Evolutionary conservation across 2,888 invertebrate genomes (phyloP).

Genomic region (Hydraecia micacea): DNA sequence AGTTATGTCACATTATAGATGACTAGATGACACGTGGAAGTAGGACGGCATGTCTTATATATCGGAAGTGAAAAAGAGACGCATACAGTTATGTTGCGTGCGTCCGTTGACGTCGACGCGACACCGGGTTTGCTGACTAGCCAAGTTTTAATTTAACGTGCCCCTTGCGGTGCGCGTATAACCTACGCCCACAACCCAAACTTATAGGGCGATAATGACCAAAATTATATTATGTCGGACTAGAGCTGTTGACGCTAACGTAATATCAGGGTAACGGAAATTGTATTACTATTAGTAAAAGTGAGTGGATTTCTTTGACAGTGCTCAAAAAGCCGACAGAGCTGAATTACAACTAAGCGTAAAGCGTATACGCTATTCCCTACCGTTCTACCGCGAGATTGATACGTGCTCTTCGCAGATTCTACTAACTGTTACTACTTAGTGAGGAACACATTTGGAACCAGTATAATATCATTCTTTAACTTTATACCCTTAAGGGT

Average conservation of each 20-base stretch:
- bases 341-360: neutral
- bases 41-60: neutral
- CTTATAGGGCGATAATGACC: neutral
- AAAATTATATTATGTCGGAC: neutral
- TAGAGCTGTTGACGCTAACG: slow-evolving; percentile 24
- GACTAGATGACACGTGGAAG: neutral
- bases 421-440: neutral
- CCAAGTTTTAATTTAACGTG: neutral
- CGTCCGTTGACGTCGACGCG: neutral
- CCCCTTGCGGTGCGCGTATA: neutral
- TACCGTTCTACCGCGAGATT: neutral
- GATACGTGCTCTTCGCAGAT: neutral
- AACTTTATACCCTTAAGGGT: slow-evolving; percentile 21
- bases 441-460: neutral
- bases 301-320: neutral
- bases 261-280: slow-evolving; percentile 10
- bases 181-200: too few relatives aligned
- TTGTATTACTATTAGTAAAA: slow-evolving; percentile 24
- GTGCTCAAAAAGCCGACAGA: neutral
- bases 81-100: neutral
- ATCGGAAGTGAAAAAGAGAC: neutral
- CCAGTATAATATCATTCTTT: slow-evolving; percentile 14
- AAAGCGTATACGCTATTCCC: neutral
- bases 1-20: neutral
- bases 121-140: neutral